phyloP scores from a whole-genome alignment of 2,797 vertebrate genomes.

The Hippocampus kuda region DNA sequence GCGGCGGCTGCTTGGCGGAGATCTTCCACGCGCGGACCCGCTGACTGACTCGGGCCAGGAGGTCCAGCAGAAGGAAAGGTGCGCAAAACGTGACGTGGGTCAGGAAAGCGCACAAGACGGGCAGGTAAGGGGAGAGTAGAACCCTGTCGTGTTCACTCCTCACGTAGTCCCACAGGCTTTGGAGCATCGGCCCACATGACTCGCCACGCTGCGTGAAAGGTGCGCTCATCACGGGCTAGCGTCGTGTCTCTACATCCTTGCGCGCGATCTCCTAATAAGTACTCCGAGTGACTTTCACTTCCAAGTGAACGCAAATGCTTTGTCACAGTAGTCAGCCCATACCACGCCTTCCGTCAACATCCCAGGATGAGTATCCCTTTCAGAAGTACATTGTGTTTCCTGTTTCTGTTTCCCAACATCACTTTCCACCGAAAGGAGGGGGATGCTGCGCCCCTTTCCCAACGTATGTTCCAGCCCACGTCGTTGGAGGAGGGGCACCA shows the following conservation, averaged over 20 bases:
- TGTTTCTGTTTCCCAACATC: neutral
- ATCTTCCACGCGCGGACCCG: slow-evolving; percentile 51
- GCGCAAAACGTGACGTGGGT: slow-evolving; percentile 53
- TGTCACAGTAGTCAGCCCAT: neutral
- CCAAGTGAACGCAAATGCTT: neutral
- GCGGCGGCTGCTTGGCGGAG: slow-evolving; percentile 18
- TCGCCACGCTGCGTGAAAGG: rapidly evolving
- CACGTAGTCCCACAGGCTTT: slow-evolving; percentile 53
- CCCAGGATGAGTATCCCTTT: neutral
- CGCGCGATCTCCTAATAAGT: neutral
- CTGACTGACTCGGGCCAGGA: slow-evolving; percentile 28
- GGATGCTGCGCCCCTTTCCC: neutral
- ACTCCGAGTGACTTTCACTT: neutral
- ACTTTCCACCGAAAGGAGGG: neutral
- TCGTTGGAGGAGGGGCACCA: neutral
- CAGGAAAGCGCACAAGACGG: slow-evolving; percentile 46
- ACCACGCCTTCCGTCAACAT: neutral
- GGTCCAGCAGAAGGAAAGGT: slow-evolving; percentile 60
- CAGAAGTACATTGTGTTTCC: neutral
- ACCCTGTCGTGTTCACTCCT: slow-evolving; percentile 13
- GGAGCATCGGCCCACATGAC: slow-evolving; percentile 25
- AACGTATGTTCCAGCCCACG: neutral
- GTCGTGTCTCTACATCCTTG: neutral
- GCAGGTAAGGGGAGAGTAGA: slow-evolving; percentile 45
- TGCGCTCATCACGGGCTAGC: slow-evolving; percentile 23